These are phyloP conservation scores for Campopleginae sp. DNA, from an alignment of 2,888 invertebrate species.

Conservation along the genomic window DNA sequence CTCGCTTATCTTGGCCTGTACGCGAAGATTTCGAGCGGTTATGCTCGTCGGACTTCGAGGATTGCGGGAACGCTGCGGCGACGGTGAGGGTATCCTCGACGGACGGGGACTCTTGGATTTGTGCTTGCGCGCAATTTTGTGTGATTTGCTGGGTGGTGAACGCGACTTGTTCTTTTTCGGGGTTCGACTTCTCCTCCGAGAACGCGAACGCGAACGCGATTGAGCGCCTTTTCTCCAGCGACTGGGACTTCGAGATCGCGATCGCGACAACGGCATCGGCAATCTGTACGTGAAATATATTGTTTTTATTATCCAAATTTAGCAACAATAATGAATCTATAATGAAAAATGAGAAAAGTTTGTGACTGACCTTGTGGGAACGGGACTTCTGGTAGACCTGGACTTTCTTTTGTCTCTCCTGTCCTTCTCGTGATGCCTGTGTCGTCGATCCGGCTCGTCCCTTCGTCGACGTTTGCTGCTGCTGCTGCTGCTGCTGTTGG, in stretches of 20 bases:
- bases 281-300: conserved; percentile 68
- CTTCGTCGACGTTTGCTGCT: conserved; percentile 82
- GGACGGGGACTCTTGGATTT: conserved; percentile 85
- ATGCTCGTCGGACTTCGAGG: conserved; percentile 80
- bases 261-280: conserved; percentile 81
- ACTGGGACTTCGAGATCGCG: conserved; percentile 87
- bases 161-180: conserved; percentile 82
- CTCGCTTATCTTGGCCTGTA: conserved; percentile 92
- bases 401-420: conserved; percentile 84
- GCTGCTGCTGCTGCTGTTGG: conserved; percentile 60
- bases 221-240: conserved; percentile 84
- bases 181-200: conserved; percentile 83
- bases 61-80: conserved; percentile 76
- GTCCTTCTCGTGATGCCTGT: conserved; percentile 84
- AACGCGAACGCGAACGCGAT: conserved; percentile 85
- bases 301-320: background rate
- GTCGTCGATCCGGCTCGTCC: conserved; percentile 83
- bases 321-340: background rate
- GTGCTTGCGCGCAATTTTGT: conserved; percentile 83
- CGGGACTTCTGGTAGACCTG: conserved; percentile 81
- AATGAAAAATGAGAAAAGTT: background rate
- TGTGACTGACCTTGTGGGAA: conserved; percentile 76
- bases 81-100: conserved; percentile 82
- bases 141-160: conserved; percentile 82
- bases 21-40: conserved; percentile 79